Evolutionary conservation across 2,888 invertebrate genomes (phyloP), one percentile per base, ranked within the genome.

Genomic region (Ecliptopera silaceata): DNA sequence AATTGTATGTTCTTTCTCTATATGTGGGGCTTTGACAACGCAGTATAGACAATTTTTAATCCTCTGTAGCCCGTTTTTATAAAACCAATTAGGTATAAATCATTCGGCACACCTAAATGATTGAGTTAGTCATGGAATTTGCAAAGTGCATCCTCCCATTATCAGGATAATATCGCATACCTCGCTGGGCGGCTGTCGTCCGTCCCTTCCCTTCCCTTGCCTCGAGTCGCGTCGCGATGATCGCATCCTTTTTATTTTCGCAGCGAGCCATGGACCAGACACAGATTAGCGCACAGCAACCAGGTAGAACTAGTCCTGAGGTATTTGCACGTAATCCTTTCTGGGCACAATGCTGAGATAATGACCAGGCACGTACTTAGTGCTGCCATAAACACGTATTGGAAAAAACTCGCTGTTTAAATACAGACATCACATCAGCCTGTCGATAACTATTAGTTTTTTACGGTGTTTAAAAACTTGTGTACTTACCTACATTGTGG

Each of bases 21-120:
- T 52, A 64, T 60, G 59, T 65, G 54, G 63, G 67, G 65, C 67
- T 64, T 64, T 64, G 67, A 65, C 65, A 58, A 64, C 18, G 17
- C 38, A 22, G 22, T 22, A 22, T 4, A 22, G 6, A 22, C 22
- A 22, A 22, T 4, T 22, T 3, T 22, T 4, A 22, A 22, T 4
- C 22, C 22, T 22, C 22, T 22, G 22, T 22, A 22, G 22, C 22
- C 3, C 22, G 22, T 4, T 22, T n/a, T n/a, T n/a, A n/a, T n/a
- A n/a, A n/a, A n/a, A n/a, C n/a, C n/a, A n/a, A n/a, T n/a, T n/a
- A n/a, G n/a, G n/a, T n/a, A n/a, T 26, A 6, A 8, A 26, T 6
- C 6, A 26, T 26, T 26, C 10, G 26, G 0, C 10, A 26, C 26
- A 26, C 6, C 6, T 26, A 26, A 26, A 8, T 26, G 8, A 26